Percentiles rank a stretch among this genome's conserved stretches.
phyloP scores from a whole-genome alignment of 2,888 invertebrate genomes.

The Pheosia tremula region DNA sequence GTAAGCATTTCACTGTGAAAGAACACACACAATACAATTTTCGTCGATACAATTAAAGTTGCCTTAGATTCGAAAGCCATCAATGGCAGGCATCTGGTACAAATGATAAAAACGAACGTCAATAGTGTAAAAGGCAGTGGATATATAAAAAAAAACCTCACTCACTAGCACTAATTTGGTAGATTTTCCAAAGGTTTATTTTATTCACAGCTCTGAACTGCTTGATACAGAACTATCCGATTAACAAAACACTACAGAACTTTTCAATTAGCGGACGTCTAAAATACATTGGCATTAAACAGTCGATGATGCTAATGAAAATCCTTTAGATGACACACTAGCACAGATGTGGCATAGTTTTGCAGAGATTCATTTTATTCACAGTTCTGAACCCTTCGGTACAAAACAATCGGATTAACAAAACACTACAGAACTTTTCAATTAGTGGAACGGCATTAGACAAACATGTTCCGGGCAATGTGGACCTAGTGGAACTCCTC shows the following conservation, averaged over 20 bases:
- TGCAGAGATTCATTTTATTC: no score
- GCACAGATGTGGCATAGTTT: neutral
- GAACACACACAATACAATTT: no score
- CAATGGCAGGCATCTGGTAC: no score
- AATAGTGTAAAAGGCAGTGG: no score
- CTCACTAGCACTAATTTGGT: neutral
- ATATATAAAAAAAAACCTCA: no score
- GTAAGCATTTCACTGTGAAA: neutral
- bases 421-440: slow-evolving; percentile 4
- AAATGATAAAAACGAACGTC: no score
- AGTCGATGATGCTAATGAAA: no score
- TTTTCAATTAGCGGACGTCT: slow-evolving; percentile 2
- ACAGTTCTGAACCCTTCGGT: neutral
- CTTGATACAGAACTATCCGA: neutral
- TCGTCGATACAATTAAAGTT: no score
- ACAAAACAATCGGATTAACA: neutral
- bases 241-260: slow-evolving; percentile 2
- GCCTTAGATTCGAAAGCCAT: no score
- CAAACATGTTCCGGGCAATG: slow-evolving; percentile 13
- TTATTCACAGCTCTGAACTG: neutral
- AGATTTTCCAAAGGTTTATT: no score
- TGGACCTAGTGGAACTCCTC: slow-evolving; percentile 23
- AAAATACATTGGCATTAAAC: no score
- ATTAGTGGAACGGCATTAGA: slow-evolving; percentile 3
- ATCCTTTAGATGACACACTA: neutral